Base-by-base conservation (phyloP, 2,797 vertebrate species). In the Aulostomus chinensis region DNA sequence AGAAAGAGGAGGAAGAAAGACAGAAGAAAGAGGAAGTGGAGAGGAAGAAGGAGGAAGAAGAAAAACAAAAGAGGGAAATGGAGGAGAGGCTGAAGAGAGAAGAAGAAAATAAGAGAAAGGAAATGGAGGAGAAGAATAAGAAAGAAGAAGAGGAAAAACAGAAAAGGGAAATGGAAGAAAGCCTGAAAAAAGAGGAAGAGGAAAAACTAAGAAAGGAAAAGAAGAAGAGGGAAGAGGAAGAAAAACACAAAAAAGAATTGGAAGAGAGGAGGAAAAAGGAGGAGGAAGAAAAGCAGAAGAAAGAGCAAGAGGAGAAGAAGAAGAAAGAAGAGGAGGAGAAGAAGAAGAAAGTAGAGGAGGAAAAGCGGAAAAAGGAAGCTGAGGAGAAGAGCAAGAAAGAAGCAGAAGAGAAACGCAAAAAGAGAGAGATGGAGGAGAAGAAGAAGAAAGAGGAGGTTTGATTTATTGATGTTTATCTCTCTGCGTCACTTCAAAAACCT, bases 401-500 rank as follows among this genome's bases (percentile, higher is more conserved):
- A 32, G 47, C 54, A 12, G 60, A 78, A 13, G 62, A 62, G 4
- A 38, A 28, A 17, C 21, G 6, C 2, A 57, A 51, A 16, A 66
- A n/a, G 15, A 31, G 4, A 12, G 57, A 68, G 22, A 1, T 10
- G 7, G 62, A 68, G 1, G n/a, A n/a, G n/a, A 73, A 62, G 35
- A 52, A 43, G 21, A 68, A 62, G 15, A 64, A 84, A 76, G 79
- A 82, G 32, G 81, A 81, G 79, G 88, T 88, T n/a, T 39, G 16
- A 12, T 56, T 8, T 37, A 36, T 46, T 37, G 9, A 17, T 28
- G 2, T 16, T 14, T 33, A 2, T 38, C 2, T 9, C 60, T 42
- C 43, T 14, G 34, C 12, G 1, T 35, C 22, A n/a, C 26, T 2
- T 15, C 4, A 4, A n/a, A n/a, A n/a, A n/a, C n/a, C n/a, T n/a